Conservation (phyloP, 1,140 invertebrate genomes). For the Drosophila seguyi region DNA sequence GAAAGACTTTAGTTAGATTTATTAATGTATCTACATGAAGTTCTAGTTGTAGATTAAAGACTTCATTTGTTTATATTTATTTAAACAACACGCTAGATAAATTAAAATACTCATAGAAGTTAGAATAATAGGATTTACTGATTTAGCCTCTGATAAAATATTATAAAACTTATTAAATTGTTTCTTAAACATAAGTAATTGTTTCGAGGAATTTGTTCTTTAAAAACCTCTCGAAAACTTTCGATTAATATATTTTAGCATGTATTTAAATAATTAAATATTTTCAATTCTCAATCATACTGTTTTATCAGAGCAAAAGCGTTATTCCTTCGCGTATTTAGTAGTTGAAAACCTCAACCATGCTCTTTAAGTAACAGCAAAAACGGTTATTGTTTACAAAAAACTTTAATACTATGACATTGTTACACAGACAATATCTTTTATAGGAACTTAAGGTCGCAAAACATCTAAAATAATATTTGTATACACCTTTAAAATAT, state of each 20-base stretch:
- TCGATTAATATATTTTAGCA: background rate
- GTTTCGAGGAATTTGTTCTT: rapidly evolving
- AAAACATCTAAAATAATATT: background rate
- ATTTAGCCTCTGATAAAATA: no score
- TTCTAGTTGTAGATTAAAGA: rapidly evolving
- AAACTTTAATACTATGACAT: no score
- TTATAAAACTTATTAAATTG: no score
- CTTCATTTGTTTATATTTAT: background rate
- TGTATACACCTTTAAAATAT: no score
- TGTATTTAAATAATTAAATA: background rate
- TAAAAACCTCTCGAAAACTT: background rate
- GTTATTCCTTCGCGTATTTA: no score
- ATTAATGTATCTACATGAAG: no score
- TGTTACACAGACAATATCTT: background rate
- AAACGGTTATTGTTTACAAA: no score
- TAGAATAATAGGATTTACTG: background rate
- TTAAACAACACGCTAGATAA: background rate
- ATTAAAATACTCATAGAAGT: background rate
- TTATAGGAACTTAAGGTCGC: background rate
- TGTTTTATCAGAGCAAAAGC: background rate
- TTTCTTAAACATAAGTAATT: no score
- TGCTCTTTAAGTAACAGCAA: no score
- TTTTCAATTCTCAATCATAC: background rate
- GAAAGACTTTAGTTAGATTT: no score
- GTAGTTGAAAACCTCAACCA: no score